Evolutionary conservation across 2,113 vertebrate species (phyloP), one percentile per base, ranked within the genome.

Genomic region (Micronycteris hirsuta): DNA sequence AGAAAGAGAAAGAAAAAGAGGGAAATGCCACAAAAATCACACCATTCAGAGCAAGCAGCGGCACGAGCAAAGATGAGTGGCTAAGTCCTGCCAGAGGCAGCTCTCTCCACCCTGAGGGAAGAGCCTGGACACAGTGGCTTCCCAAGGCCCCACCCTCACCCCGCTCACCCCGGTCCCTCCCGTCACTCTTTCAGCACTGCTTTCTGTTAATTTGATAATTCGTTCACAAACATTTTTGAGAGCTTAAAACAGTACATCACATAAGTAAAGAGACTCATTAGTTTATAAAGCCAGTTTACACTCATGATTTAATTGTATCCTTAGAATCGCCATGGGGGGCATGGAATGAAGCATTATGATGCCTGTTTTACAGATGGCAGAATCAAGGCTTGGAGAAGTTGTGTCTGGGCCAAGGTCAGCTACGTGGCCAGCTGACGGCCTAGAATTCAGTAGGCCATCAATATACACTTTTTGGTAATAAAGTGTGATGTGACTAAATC

Each of bases 1-100:
- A 92, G 97, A 96, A 97, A 96, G 93, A 97, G 97, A 96, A 81
- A 98, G 97, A 97, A 95, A 96, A 97, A 82, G 97, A 97, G 96
- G 97, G 89, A 97, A 98, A 97, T 97, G 89, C 84, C 74, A 93
- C 7, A 84, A 89, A 97, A 96, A 97, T 96, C 97, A 97, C 63
- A 73, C 13, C 7, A 94, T 93, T 63, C 1, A 93, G 52, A 92
- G 93, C 80, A 96, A 96, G 82, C 85, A 92, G 96, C 97, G 97
- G 96, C 97, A 96, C 94, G 96, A 87, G 82, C 54, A 91, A 54
- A 92, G 89, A 70, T 4, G 49, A 86, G 81, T 38, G 28, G 81
- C 36, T 92, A 28, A 36, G 54, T 67, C 38, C 80, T 78, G 91
- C 86, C 78, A 81, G 86, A 88, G 54, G 38, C 5, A 54, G 47